Base-by-base conservation (phyloP, 2,113 vertebrate species). In the Edolisoma coerulescens region DNA sequence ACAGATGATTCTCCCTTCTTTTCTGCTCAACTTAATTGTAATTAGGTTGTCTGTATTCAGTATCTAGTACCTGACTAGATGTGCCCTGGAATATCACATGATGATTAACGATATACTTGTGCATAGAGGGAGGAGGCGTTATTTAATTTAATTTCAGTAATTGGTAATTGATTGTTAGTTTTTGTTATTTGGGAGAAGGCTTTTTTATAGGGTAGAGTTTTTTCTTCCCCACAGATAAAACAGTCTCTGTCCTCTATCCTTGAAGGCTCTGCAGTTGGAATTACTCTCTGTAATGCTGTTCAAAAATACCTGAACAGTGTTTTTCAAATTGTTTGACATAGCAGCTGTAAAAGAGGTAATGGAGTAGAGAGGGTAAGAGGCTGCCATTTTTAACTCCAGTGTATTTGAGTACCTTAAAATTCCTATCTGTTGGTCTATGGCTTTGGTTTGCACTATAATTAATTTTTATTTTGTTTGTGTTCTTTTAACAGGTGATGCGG, bases 401-500 rank as follows among this genome's bases (percentile, higher is more conserved):
- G 12, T 78, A 15, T 50, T 24, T 20, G 20, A 75, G 16, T 64
- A 60, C 61, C 18, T 90, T 47, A 28, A 82, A 69, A 93, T 77
- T 9, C 24, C 5, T 77, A 5, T 44, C 28, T 82, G 15, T 47
- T 89, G 26, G 4, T 67, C 8, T 52, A 5, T 42, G 67, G 22
- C 15, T 21, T 65, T 80, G 23, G 2, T 70, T 93, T 74, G 13
- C 67, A 71, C 7, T 35, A 44, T 10, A 24, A 50, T 83, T 79
- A 52, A 56, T 64, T 71, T 77, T 39, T 82, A 26, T 71, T 93
- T 61, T 57, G 33, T 47, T 69, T 60, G 12, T 69, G 13, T 41
- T 89, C 32, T 87, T 89, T 83, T 73, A 87, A 81, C 47, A 99
- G 98, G 98, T 98, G 86, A 99, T 99, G 98, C 97, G 98, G 61